Base-by-base conservation (phyloP, 2,797 vertebrate genomes). In the Acestrorhynchus altus region DNA sequence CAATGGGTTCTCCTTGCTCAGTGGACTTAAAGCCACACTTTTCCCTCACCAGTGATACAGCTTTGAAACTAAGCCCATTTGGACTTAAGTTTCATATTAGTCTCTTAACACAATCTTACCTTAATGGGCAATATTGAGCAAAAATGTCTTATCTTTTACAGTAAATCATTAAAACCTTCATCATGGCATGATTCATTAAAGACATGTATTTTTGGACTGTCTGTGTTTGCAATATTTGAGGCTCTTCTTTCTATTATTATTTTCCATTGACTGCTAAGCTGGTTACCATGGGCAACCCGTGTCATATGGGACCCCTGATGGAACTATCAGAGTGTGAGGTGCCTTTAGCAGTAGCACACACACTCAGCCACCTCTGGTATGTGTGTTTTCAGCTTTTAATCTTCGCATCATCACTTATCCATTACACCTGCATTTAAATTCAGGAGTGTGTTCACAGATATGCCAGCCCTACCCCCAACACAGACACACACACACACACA, bases 211-310 rank as follows among this genome's bases (percentile, higher is more conserved):
- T 85, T 81, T 85, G 61, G 75, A 84, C 86, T 83, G 57, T 26
- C 75, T 88, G 79, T 87, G 89, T 90, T 86, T 80, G 87, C 87
- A 79, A 81, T 61, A 66, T 61, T 52, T 74, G 69, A 52, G 39
- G 56, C 56, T 84, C 47, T 39, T 76, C 44, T 81, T 84, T 81
- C 57, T 69, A 69, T 74, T 60, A 66, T 72, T 79, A 86, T 84
- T 87, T 88, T 83, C 84, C 74, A 61, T 85, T 81, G 84, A 84
- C 83, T 86, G 83, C 90, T 90, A 92, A 88, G 88, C 86, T 87
- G 80, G 86, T 89, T 84, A 84, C 83, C 79, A 84, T 80, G 88
- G 85, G 82, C 82, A 84, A 82, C 82, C 77, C 13, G 75, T 74
- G 81, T 84, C 86, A 83, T 77, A 57, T 76, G 84, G 86, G 86